Conservation (phyloP, 2,888 invertebrate species). For the Peribatodes rhomboidaria region DNA sequence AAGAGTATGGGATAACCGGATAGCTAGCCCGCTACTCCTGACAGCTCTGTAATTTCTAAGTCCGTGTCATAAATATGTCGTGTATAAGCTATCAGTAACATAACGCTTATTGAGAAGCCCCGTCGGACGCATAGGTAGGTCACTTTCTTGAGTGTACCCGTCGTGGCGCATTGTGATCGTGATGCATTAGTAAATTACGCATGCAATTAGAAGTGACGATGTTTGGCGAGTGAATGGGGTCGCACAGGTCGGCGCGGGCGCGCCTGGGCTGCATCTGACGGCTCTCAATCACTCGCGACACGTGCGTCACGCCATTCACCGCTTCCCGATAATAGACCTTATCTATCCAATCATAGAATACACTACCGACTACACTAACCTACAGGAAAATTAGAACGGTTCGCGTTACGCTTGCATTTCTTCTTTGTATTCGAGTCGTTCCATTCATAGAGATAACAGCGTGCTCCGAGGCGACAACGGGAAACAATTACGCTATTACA, state of each 20-base stretch:
- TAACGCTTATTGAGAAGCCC: constrained; percentile 50
- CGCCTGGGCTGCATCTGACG: constrained; percentile 70
- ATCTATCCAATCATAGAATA: constrained; percentile 56
- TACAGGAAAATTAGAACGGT: constrained; percentile 58
- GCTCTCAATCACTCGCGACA: constrained; percentile 72
- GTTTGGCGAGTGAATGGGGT: constrained; percentile 72
- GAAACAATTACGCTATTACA: constrained; percentile 81
- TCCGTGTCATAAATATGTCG: constrained; percentile 57
- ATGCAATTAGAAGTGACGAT: constrained; percentile 77
- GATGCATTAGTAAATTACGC: constrained; percentile 74
- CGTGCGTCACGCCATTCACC: constrained; percentile 49
- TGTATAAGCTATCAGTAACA: constrained; percentile 50
- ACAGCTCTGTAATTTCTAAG: constrained; percentile 45
- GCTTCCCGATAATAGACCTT: constrained; percentile 55
- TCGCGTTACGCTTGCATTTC: constrained; percentile 64
- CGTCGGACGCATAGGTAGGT: constrained; percentile 42
- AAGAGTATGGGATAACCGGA: no score
- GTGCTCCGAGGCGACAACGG: constrained; percentile 75
- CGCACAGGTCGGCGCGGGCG: constrained; percentile 70
- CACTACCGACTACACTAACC: constrained; percentile 53
- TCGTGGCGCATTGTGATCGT: constrained; percentile 45
- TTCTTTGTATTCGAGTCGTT: constrained; percentile 74
- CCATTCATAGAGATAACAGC: constrained; percentile 77
- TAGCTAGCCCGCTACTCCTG: constrained; percentile 30
- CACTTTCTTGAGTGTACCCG: constrained; percentile 50